These are phyloP conservation scores for Aspiorhynchus laticeps DNA, from an alignment of 2,113 vertebrate species.

Conservation along the genomic window DNA sequence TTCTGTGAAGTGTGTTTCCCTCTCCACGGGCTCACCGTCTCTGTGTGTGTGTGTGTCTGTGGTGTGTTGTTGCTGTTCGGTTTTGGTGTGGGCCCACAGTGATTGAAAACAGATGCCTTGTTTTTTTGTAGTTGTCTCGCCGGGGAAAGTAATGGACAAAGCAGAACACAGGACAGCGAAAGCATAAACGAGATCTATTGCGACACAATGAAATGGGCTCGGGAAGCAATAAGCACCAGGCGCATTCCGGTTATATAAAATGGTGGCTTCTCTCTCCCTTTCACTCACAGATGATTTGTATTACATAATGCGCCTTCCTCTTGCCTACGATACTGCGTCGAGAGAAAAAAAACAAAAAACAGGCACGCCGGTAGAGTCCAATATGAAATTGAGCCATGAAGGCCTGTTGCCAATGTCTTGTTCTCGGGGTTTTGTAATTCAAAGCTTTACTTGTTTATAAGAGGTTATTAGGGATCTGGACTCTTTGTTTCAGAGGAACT, in stretches of 20 bases:
- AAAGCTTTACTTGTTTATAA: conserved; percentile 39
- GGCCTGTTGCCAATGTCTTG: conserved; percentile 25
- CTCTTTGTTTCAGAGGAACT: conserved; percentile 20
- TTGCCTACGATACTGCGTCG: conserved; percentile 14
- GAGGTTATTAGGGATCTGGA: conserved; percentile 6
- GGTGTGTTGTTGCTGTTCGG: conserved; percentile 49
- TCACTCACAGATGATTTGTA: conserved; percentile 54
- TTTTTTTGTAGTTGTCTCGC: conserved; percentile 59
- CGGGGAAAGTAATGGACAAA: conserved; percentile 59
- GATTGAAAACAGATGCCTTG: conserved; percentile 65
- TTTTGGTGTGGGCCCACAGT: conserved; percentile 47
- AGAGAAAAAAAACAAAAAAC: background rate
- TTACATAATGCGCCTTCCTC: conserved; percentile 53
- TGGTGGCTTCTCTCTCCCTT: conserved; percentile 39
- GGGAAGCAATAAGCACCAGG: conserved; percentile 62
- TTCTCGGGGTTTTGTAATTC: conserved; percentile 50
- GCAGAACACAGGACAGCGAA: conserved; percentile 61
- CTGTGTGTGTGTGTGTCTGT: conserved; percentile 26
- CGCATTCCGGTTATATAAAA: conserved; percentile 53
- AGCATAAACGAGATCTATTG: conserved; percentile 63
- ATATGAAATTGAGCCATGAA: conserved; percentile 46
- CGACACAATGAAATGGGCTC: conserved; percentile 59
- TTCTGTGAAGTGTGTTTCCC: conserved; percentile 49
- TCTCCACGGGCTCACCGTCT: conserved; percentile 13
- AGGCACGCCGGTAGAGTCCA: conserved; percentile 31